A percentile compares a stretch with the other conserved stretches of the same genome.
These are phyloP conservation scores for Lepus europaeus DNA, from an alignment of 2,113 vertebrate genomes.

Conservation along the genomic window DNA sequence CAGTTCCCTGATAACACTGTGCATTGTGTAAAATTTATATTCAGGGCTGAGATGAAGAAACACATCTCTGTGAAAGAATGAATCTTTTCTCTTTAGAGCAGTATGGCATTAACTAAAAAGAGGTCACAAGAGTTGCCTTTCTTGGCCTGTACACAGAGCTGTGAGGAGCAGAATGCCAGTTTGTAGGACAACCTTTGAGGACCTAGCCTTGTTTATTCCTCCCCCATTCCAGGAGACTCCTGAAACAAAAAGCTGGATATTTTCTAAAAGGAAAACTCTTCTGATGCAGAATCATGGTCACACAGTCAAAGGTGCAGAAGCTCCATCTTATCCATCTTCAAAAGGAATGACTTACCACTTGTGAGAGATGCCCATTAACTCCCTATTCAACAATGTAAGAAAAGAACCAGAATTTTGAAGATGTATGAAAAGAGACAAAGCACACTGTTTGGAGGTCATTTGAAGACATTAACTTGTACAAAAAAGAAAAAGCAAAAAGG, in stretches of 20 bases:
- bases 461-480: conserved; percentile 59
- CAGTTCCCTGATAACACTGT: not conserved
- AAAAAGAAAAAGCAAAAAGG: not conserved
- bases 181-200: conserved; percentile 49
- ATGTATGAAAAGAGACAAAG: not conserved
- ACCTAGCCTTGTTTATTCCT: conserved; percentile 2
- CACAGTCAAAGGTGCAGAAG: conserved; percentile 12
- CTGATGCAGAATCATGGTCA: not conserved
- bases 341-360: conserved; percentile 35
- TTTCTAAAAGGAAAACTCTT: conserved; percentile 13
- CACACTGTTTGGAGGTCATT: conserved; percentile 54
- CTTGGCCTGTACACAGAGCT: not conserved
- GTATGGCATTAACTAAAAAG: not conserved
- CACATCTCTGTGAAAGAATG: not conserved
- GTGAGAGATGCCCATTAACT: not conserved
- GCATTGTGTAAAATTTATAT: not conserved
- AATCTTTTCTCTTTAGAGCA: conserved; percentile 25
- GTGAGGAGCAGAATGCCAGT: not conserved
- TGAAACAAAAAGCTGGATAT: conserved; percentile 6
- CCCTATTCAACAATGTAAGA: not conserved
- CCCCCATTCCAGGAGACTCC: not conserved
- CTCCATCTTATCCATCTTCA: not conserved
- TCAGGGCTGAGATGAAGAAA: not conserved
- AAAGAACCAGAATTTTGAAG: conserved; percentile 47
- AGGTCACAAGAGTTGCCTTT: conserved; percentile 56